Base-by-base conservation (phyloP, 2,797 vertebrate species). In the Loris lydekkerianus region DNA sequence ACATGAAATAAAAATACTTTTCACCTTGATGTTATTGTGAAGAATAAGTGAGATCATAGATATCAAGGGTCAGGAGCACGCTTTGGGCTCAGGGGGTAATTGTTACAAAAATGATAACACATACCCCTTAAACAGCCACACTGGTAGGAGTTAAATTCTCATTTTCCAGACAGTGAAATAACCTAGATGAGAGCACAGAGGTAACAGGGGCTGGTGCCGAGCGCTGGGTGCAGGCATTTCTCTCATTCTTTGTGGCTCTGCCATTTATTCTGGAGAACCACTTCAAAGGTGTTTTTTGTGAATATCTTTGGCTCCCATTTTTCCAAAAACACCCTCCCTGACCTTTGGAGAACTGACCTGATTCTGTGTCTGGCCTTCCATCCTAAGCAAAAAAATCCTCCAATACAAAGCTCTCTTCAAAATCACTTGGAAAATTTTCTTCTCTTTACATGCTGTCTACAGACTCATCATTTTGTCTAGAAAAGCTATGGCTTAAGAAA, bases 141-240 rank as follows among this genome's bases (percentile, higher is more conserved):
- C 21, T 21, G 4, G 15, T 3, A 25, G 37, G 53, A 34, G 34
- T 20, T 58, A n/a, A 46, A 53, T 78, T 37, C 29, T 31, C 65
- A 5, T 15, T 58, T 23, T 17, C 7, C 8, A 18, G 15, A 1
- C 0, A 31, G 17, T 9, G 31, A 82, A 31, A 69, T 5, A 21
- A 11, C 7, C 67, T 17, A 15, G 3, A 18, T 5, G 7, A 49
- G 46, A 67, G 10, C 31, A 9, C 29, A 56, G 58, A 9, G 8
- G 1, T 2, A 15, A 67, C 6, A 72, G 5, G 15, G 0, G 9
- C 5, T 17, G 1, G 27, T 13, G 31, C 58, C 31, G 2, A 4
- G 11, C 34, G 18, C 31, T 17, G 34, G 46, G 7, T 1, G 9
- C 7, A 72, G 27, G 34, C 49, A 7, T 25, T 65, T 73, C 34